Base-by-base conservation (phyloP, 2,797 vertebrate species). In the Pachyuromys duprasi region DNA sequence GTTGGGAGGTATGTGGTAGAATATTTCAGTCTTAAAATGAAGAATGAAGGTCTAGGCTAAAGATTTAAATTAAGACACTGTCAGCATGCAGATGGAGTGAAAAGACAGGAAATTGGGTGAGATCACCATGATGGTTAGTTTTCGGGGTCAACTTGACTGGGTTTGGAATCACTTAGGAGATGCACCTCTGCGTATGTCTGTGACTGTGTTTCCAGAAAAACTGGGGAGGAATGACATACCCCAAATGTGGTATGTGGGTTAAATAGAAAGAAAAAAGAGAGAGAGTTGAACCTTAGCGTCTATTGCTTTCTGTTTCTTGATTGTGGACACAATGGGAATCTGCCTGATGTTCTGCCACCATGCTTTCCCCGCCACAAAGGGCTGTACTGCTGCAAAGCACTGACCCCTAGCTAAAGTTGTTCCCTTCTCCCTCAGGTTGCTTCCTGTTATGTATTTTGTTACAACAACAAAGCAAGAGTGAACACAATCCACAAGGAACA, bases 11-110 rank as follows among this genome's bases (percentile, higher is more conserved):
- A 69, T 86, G 39, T 80, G 69, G n/a, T 39, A 79, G 65, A 45
- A 53, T 91, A 65, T 75, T 36, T 42, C 78, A 49, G 33, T 45
- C 55, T 36, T 20, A 17, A 26, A 69, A 81, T 76, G 75, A 84
- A 83, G 55, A 33, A 87, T 69, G 72, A 82, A 67, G 60, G 33
- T 67, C 65, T 75, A 45, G 22, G 72, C 14, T 75, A 89, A 42
- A 87, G 60, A 93, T 7, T 80, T 91, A 89, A 74, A 81, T 75
- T 55, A 67, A n/a, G 93, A 42, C n/a, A 28, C 17, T 86, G 36
- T 83, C 28, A 70, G 36, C 20, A 65, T 82, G 69, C 39, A 26
- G n/a, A 33, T 26, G 31, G 39, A 36, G 69, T 67, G 36, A 76
- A 83, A 86, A 86, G 20, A 8, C 12, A 36, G 20, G 18, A 87